Base-by-base conservation (phyloP, 1,140 invertebrate species). In the Orchestia grillus region DNA sequence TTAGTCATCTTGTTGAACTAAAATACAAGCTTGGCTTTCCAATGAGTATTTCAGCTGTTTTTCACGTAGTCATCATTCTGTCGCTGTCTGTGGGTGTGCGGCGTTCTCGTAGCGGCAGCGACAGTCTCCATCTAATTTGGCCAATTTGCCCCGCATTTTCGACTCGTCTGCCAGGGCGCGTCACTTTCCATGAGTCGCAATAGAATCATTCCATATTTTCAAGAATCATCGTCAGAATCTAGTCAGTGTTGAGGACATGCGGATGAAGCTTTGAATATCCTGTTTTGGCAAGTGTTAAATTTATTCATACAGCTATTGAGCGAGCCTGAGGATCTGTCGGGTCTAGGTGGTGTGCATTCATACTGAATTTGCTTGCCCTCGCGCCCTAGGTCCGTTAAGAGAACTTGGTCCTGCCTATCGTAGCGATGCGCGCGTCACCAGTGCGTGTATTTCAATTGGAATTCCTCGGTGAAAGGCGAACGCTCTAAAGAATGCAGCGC, bases 361-460 rank as follows among this genome's bases (percentile, higher is more conserved):
- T 41, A 44, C n/a, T 44, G 88, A 90, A 41, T 41, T 90, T 42
- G 88, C n/a, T 42, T 28, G 23, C 41, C 88, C 11, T 90, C 42
- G n/a, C 88, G 88, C 88, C 43, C 28, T 42, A 42, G 88, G 41
- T 90, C 41, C 88, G 41, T 90, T 90, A 90, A 90, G 43, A 28
- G 88, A 90, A 42, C 36, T 44, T 41, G 11, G 43, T 90, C 41
- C 88, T 90, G 88, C 28, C 88, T 90, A 90, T 90, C 88, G 88
- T 44, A 11, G 88, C 88, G 88, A 90, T 90, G 41, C 88, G 88
- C 88, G 88, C 88, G 6, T 90, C 88, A 90, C 88, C 88, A 94
- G 92, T n/a, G 92, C 92, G 92, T 94, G 92, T 94, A 94, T 94
- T 94, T 94, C 92, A 94, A 94, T 94, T 94, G 92, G 92, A 94